Evolutionary conservation across 2,797 vertebrate species (phyloP).

Genomic region (Pipistrellus kuhlii): DNA sequence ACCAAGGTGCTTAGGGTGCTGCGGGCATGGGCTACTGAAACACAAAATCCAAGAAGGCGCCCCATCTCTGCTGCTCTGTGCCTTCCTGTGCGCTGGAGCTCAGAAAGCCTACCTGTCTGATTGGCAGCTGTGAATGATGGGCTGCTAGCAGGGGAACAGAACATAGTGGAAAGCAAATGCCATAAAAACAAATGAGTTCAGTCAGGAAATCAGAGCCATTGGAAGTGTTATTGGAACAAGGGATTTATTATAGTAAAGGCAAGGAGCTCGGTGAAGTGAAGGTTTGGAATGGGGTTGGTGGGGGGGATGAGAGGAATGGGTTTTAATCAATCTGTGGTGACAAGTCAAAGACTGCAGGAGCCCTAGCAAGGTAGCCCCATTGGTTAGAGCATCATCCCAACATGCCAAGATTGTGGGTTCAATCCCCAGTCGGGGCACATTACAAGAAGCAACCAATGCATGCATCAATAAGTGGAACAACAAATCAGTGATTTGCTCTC

Average conservation of each 20-base stretch:
- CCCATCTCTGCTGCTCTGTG: neutral
- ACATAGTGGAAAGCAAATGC: neutral
- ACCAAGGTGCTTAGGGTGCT: neutral
- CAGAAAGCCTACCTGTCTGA: neutral
- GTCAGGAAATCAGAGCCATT: neutral
- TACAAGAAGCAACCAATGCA: neutral
- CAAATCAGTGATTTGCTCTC: neutral
- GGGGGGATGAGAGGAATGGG: neutral
- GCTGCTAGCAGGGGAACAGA: neutral
- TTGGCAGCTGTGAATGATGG: neutral
- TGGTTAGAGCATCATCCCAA: neutral
- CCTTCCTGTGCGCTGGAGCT: neutral
- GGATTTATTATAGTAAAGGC: neutral
- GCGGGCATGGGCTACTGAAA: neutral
- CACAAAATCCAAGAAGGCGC: neutral
- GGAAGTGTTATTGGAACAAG: neutral
- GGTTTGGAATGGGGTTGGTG: neutral
- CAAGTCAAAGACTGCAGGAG: neutral
- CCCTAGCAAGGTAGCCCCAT: neutral
- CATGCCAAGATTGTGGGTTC: neutral
- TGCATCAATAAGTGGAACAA: neutral
- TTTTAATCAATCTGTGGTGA: neutral
- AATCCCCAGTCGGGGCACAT: neutral
- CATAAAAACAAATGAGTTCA: neutral
- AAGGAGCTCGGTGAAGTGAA: neutral